phyloP scores from a whole-genome alignment of 2,113 vertebrate species.

The Ptilorrhoa leucosticta region DNA sequence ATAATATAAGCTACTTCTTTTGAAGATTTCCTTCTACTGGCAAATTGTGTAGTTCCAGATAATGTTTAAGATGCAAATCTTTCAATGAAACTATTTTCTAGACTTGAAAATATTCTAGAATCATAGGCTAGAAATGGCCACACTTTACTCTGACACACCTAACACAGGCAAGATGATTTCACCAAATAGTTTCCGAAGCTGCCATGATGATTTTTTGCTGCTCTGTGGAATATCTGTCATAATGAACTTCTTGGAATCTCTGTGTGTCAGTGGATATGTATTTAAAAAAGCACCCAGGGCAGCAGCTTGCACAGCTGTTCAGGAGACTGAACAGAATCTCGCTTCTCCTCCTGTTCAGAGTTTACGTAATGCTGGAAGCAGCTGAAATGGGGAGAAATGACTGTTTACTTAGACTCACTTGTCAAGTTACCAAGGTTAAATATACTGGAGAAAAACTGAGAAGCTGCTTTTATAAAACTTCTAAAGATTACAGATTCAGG shows the following conservation, averaged over 20 bases:
- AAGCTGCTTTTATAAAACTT: neutral
- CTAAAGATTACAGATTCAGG: neutral
- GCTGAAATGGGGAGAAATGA: constrained; percentile 7
- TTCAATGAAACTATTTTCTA: neutral
- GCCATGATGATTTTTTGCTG: neutral
- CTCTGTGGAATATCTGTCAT: neutral
- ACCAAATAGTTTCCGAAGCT: neutral
- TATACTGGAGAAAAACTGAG: neutral
- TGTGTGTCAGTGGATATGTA: neutral
- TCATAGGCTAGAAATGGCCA: neutral
- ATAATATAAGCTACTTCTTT: neutral
- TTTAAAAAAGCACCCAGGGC: neutral
- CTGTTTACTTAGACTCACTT: neutral
- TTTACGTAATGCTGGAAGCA: constrained; percentile 37
- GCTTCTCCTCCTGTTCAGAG: neutral
- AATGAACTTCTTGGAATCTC: neutral
- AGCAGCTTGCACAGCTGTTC: neutral
- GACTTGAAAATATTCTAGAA: neutral
- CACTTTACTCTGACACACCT: neutral
- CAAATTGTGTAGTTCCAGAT: neutral
- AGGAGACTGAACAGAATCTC: neutral
- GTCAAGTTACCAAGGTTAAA: constrained; percentile 23
- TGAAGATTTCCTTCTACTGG: neutral
- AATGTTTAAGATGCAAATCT: neutral
- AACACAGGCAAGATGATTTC: neutral